phyloP scores from a whole-genome alignment of 2,888 invertebrate species.

The Microplitis deprimator region DNA sequence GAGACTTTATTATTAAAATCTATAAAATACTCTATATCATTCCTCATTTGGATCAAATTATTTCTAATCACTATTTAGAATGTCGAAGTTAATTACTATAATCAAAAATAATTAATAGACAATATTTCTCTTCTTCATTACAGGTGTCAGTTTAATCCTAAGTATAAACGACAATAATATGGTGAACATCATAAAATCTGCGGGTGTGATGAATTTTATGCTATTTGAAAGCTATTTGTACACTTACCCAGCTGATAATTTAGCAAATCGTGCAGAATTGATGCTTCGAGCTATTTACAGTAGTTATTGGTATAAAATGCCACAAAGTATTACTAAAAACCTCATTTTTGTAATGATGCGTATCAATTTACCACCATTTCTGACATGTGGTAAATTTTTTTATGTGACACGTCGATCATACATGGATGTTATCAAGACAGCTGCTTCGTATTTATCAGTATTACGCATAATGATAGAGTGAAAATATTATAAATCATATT shows the following conservation, averaged over 20 bases:
- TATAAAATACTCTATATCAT: too few relatives aligned
- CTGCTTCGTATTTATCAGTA: slow-evolving; percentile 53
- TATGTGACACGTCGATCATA: slow-evolving; percentile 50
- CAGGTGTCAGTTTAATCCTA: slow-evolving; percentile 55
- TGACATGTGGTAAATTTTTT: slow-evolving; percentile 55
- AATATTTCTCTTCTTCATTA: too few relatives aligned
- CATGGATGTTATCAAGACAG: slow-evolving; percentile 52
- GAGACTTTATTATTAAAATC: too few relatives aligned
- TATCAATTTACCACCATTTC: slow-evolving; percentile 50
- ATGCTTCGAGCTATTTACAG: slow-evolving; percentile 52
- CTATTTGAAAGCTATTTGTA: slow-evolving; percentile 53
- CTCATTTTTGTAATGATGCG: slow-evolving; percentile 56
- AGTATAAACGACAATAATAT: slow-evolving; percentile 45
- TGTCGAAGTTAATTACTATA: too few relatives aligned
- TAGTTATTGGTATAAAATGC: slow-evolving; percentile 55
- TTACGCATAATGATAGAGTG: slow-evolving; percentile 49
- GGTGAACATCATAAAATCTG: slow-evolving; percentile 46
- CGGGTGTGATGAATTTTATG: slow-evolving; percentile 49
- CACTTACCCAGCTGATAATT: slow-evolving; percentile 55
- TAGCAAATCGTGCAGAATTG: slow-evolving; percentile 53
- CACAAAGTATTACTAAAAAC: slow-evolving; percentile 50
- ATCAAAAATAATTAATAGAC: too few relatives aligned
- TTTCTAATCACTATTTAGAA: too few relatives aligned
- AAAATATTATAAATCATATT: too few relatives aligned
- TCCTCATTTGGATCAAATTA: too few relatives aligned